Conservation (phyloP, 2,797 vertebrate genomes). For the Enteromius mattozi region DNA sequence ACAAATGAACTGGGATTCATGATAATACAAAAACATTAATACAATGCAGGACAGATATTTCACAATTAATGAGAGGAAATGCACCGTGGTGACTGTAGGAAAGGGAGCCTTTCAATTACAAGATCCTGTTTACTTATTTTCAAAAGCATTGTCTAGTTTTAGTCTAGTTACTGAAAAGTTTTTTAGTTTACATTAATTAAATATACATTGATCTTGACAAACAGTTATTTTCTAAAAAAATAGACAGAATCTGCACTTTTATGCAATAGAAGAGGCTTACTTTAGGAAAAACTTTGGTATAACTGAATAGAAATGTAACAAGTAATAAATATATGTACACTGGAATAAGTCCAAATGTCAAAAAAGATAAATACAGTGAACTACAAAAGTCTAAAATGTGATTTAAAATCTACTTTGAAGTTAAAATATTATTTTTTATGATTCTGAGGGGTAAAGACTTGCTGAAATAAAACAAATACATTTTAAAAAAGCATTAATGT, state of each 20-base stretch:
- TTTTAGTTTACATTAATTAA: neutral
- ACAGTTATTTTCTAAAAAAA: neutral
- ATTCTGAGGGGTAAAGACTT: too few relatives aligned
- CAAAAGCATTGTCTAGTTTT: neutral
- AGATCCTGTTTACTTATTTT: neutral
- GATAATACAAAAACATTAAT: neutral
- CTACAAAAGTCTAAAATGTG: neutral
- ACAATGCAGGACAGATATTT: neutral
- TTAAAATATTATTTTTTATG: neutral
- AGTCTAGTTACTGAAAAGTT: neutral
- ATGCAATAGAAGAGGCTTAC: neutral
- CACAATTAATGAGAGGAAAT: conserved; percentile 10
- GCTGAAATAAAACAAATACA: too few relatives aligned
- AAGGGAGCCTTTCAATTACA: neutral
- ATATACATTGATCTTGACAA: neutral
- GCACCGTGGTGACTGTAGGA: neutral
- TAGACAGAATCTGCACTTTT: neutral
- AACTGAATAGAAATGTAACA: neutral
- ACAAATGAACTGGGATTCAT: neutral
- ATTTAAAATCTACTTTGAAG: neutral
- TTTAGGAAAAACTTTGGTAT: neutral
- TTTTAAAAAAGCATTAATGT: too few relatives aligned
- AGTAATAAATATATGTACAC: neutral
- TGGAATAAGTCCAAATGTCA: neutral
- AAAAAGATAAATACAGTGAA: neutral